These are phyloP conservation scores for Melieria picta DNA, from an alignment of 2,888 invertebrate genomes.

Conservation along the genomic window DNA sequence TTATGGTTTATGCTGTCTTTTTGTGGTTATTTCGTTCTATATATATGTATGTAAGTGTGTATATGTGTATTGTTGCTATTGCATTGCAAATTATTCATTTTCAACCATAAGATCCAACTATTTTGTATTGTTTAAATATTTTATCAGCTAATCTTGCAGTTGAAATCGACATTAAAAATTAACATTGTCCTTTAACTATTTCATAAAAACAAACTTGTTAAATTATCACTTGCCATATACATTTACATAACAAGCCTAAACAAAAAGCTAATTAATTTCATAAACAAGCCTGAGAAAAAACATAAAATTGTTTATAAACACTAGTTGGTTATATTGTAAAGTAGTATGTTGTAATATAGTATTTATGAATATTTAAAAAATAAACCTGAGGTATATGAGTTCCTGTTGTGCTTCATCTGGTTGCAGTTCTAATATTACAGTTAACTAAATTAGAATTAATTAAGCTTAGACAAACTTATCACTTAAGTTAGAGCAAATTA, in stretches of 20 bases:
- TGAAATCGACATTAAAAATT: neutral
- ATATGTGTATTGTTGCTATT: slow-evolving; percentile 26
- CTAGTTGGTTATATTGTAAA: no score
- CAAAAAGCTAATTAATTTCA: no score
- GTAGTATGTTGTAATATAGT: slow-evolving; percentile 11
- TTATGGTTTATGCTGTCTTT: slow-evolving; percentile 41
- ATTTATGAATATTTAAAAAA: slow-evolving; percentile 34
- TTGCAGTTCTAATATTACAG: neutral
- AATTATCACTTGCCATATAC: no score
- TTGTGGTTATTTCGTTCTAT: slow-evolving; percentile 38
- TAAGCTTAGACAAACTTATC: slow-evolving; percentile 19
- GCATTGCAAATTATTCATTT: slow-evolving; percentile 27
- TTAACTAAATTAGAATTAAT: slow-evolving; percentile 35
- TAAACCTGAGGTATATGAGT: slow-evolving; percentile 64
- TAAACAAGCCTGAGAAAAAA: no score
- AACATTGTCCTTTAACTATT: no score
- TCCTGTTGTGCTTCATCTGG: slow-evolving; percentile 50
- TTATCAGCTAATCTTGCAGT: no score
- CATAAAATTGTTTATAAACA: no score
- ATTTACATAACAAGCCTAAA: no score
- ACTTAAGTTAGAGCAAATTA: slow-evolving; percentile 1
- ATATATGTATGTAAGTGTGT: slow-evolving; percentile 13
- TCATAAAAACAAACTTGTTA: no score
- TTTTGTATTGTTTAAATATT: neutral
- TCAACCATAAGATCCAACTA: slow-evolving; percentile 14